These are phyloP conservation scores for Volucella inanis DNA, from an alignment of 2,888 invertebrate species.

Conservation along the genomic window DNA sequence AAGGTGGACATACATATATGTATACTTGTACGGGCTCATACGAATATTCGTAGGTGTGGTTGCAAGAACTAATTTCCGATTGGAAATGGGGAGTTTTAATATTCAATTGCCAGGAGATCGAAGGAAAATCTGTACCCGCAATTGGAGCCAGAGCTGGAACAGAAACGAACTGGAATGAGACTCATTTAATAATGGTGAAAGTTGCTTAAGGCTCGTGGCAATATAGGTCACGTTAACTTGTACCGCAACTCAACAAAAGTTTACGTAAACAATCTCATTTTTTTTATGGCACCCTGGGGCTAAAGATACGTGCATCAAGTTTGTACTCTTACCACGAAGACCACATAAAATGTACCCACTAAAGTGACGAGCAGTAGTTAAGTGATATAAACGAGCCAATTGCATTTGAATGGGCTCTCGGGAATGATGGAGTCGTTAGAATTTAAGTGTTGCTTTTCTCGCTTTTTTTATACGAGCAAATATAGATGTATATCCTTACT, in stretches of 20 bases:
- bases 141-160: no score
- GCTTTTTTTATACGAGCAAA: neutral
- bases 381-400: constrained; percentile 43
- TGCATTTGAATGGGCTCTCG: constrained; percentile 32
- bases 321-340: neutral
- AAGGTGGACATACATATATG: no score
- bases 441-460: constrained; percentile 20
- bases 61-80: no score
- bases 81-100: no score
- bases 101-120: no score
- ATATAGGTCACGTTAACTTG: constrained; percentile 19
- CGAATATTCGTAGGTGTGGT: no score
- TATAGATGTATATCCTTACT: no score
- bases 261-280: constrained; percentile 39
- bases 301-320: constrained; percentile 11
- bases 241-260: neutral
- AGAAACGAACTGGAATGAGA: no score
- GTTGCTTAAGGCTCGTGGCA: neutral
- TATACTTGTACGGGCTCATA: no score
- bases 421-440: constrained; percentile 46
- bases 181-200: constrained; percentile 21
- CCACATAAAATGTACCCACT: constrained; percentile 36
- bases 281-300: constrained; percentile 32
- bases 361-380: constrained; percentile 32
- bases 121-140: no score